Conservation (phyloP, 2,888 invertebrate genomes). For the Horisme vitalbata region DNA sequence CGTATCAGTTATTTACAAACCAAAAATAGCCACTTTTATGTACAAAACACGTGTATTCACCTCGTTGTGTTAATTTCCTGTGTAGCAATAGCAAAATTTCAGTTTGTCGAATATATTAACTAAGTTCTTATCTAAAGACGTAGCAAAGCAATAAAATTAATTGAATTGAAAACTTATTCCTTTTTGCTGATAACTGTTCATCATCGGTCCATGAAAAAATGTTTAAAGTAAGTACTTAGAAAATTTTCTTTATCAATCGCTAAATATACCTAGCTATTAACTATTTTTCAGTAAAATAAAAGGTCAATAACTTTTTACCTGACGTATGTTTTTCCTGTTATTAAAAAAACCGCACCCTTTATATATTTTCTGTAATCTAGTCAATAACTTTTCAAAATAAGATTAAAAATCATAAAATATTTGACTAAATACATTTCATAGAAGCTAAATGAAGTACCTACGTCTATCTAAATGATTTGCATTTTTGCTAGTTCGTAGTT, state of each 20-base stretch:
- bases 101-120: slow-evolving; percentile 2
- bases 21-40: slow-evolving; percentile 23
- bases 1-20: slow-evolving; percentile 29
- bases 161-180: too few relatives aligned
- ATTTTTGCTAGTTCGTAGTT: slow-evolving; percentile 13
- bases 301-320: too few relatives aligned
- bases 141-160: slow-evolving; percentile 1
- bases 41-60: slow-evolving; percentile 25
- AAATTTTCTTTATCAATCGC: neutral
- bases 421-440: slow-evolving; percentile 11
- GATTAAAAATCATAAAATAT: slow-evolving; percentile 6
- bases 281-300: too few relatives aligned
- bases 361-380: too few relatives aligned
- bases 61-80: slow-evolving; percentile 3
- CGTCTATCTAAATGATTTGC: slow-evolving; percentile 8
- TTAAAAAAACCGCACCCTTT: neutral
- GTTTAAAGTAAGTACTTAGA: neutral
- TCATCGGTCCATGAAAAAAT: too few relatives aligned
- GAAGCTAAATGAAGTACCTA: slow-evolving; percentile 11
- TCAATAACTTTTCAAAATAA: slow-evolving; percentile 2
- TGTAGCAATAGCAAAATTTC: slow-evolving; percentile 2
- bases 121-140: slow-evolving; percentile 1
- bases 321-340: too few relatives aligned
- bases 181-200: too few relatives aligned
- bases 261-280: too few relatives aligned